Base-by-base conservation (phyloP, 1,140 invertebrate species). In the Archivesica marissinica region DNA sequence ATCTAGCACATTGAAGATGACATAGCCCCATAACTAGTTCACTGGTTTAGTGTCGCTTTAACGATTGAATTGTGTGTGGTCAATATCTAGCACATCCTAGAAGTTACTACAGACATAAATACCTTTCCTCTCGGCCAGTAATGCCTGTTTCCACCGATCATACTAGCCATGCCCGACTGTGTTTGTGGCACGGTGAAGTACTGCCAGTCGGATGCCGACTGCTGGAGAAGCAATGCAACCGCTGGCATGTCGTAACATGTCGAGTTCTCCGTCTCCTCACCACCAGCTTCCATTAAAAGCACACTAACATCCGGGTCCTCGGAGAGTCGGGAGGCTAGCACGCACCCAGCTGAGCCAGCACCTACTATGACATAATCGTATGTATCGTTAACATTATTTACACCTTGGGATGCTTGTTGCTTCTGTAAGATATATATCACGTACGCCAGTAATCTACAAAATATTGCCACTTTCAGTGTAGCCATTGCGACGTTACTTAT, bases 291-390 rank as follows among this genome's bases (percentile, higher is more conserved):
- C 80, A 99, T 88, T 0, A 99, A 93, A 1, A 99, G 94, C 0
- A 98, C 96, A 76, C 95, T 97, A 96, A 97, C 78, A 28, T 96
- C 80, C 0, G 90, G 90, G 86, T 96, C 93, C 89, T 99, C 98
- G 0, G 97, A 97, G 30, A 99, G 94, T 15, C 98, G 95, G 93
- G 97, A 99, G 0, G 98, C 98, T 11, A 99, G 94, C n/a, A 99
- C 98, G 4, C 97, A 97, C 0, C 98, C 98, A 89, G 98, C 97
- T 0, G 98, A 99, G 13, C 98, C 98, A 0, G 96, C 97, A 0
- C 98, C 98, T n/a, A 99, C 90, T 82, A 93, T 89, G n/a, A 93
- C 72, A 74, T 93, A 92, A 75, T 90, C 90, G 28, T 64, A 64
- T 9, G 59, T 30, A 9, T 64, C 30, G 44, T 47, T 47, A 47